Base-by-base conservation (phyloP, 2,113 vertebrate genomes). In the Prolemur simus region DNA sequence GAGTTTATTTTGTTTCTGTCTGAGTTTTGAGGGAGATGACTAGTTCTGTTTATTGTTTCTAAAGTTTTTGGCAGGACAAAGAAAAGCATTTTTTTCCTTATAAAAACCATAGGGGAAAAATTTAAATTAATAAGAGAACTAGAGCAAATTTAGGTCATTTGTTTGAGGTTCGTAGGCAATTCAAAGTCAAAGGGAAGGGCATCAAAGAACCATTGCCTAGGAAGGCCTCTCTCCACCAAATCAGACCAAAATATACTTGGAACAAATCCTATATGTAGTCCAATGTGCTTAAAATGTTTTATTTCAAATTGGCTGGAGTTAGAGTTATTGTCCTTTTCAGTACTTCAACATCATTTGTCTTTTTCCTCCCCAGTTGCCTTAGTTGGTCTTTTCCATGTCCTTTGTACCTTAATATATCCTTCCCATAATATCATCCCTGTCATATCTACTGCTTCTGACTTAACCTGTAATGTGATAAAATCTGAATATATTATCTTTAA, bases 1-100 rank as follows among this genome's bases (percentile, higher is more conserved):
- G 42, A 97, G 84, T 97, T 97, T 97, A 96, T 97, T 97, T 97
- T 95, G 29, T 76, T 97, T 97, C 78, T 95, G 96, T 96, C 96
- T 96, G 69, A 88, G 66, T 94, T 97, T 96, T 86, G 45, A 95
- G 13, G n/a, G 88, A 78, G 52, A 95, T 91, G 29, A 88, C 90
- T 96, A 76, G 18, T 60, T 86, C 47, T 83, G 80, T 97, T 97
- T 97, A 80, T 97, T 97, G 47, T 94, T 97, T 92, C 81, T 97
- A 86, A 93, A 97, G 68, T 18, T 54, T 90, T 95, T 94, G 74
- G 81, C 94, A 92, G 63, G 52, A 87, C 58, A 94, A 96, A 97
- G 64, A 83, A 91, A 97, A 93, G 27, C 23, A 64, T 92, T 97
- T 94, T 95, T 95, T 93, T 82, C 17, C 64, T 96, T 88, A 95